Percentiles rank a stretch among this genome's conserved stretches.
These are phyloP conservation scores for Aphelenchoides bicaudatus DNA, from an alignment of 2,888 invertebrate species.

Conservation along the genomic window DNA sequence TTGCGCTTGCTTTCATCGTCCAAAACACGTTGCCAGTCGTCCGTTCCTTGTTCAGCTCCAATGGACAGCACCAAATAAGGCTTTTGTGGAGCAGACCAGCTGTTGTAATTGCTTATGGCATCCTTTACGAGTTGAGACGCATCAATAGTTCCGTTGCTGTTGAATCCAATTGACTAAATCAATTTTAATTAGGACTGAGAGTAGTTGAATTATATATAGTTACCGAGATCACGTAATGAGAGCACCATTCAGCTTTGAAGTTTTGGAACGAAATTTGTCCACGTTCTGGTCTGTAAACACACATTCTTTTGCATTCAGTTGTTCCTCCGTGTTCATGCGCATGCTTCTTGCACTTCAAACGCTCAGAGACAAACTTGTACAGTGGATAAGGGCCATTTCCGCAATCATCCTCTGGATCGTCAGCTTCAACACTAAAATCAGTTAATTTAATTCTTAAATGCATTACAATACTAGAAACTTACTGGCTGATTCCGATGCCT, in stretches of 20 bases:
- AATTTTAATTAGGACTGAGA: not conserved
- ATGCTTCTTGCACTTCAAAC: slow-evolving; percentile 28
- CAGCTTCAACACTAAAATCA: no score
- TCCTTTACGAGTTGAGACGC: slow-evolving; percentile 11
- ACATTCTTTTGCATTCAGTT: slow-evolving; percentile 28
- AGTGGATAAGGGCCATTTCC: slow-evolving; percentile 31
- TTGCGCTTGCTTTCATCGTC: not conserved
- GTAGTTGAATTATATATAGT: not conserved
- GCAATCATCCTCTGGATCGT: slow-evolving; percentile 27
- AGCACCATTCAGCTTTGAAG: slow-evolving; percentile 32
- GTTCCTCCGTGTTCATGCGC: slow-evolving; percentile 2
- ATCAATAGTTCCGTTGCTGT: slow-evolving; percentile 12
- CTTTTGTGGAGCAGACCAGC: slow-evolving; percentile 24
- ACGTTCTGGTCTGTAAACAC: slow-evolving; percentile 20
- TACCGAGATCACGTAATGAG: slow-evolving; percentile 30
- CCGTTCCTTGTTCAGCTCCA: slow-evolving; percentile 20
- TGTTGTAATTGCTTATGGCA: slow-evolving; percentile 22
- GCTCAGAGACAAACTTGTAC: slow-evolving; percentile 21
- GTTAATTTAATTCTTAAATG: no score
- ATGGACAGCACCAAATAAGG: slow-evolving; percentile 34
- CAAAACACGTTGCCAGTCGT: slow-evolving; percentile 24
- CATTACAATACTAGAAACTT: no score
- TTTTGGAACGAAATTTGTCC: slow-evolving; percentile 15
- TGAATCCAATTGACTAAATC: slow-evolving; percentile 3
- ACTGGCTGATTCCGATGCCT: slow-evolving; percentile 28